Evolutionary conservation across 2,797 vertebrate genomes (phyloP), one percentile per base, ranked within the genome.

Genomic region (Pelobates cultripes): DNA sequence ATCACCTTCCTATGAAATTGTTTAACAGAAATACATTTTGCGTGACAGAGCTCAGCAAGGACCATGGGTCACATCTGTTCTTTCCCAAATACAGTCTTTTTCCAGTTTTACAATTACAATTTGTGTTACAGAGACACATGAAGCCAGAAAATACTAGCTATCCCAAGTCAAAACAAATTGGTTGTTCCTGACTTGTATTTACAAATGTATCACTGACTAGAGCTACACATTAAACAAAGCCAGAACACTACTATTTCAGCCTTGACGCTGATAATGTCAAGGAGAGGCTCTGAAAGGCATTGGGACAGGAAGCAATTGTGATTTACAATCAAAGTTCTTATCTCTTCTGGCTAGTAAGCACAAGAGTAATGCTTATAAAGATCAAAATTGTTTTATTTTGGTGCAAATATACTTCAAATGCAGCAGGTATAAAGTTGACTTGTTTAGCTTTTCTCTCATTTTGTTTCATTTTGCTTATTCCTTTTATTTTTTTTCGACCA

Each of bases 351-450:
- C 67, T 77, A 40, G 7, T 71, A 77, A 64, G 51, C 73, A 43
- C 17, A 66, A 68, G 68, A 55, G 73, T 42, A 47, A 70, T 81
- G 74, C 72, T 81, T 76, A 76, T 47, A 80, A 66, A 74, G 7
- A 70, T 42, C 69, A 43, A 75, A 70, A 81, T 64, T 71, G 73
- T 76, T 76, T 66, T 71, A 68, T 77, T 68, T 43, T 70, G 57
- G 60, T 71, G 73, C 74, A 71, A 81, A 76, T 76, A 77, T 51
- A 71, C 69, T 71, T 81, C 73, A 76, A 66, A 77, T 81, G 53
- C 44, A 70, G 51, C 64, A 71, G 74, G 67, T 81, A 71, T 68
- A 81, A 73, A 75, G 51, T 70, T 81, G 4, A 69, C 70, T 81
- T 9, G 73, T 66, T 81, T 28, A 10, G 44, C 53, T 63, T 40